These are phyloP conservation scores for Drosophila mimetica DNA, from an alignment of 2,888 invertebrate genomes.

Conservation along the genomic window DNA sequence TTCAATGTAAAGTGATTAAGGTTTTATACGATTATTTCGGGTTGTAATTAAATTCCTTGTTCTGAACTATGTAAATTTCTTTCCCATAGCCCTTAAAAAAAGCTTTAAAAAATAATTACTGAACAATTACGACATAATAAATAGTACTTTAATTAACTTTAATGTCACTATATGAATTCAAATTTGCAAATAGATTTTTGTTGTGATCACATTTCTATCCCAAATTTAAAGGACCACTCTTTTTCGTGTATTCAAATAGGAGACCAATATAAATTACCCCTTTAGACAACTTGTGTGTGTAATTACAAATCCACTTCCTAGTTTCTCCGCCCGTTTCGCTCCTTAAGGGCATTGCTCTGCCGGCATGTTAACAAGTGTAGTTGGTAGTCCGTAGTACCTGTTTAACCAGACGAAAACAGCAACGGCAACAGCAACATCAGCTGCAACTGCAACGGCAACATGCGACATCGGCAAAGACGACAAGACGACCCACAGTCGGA, in stretches of 20 bases:
- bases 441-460: constrained; percentile 42
- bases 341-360: constrained; percentile 48
- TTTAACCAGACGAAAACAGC: constrained; percentile 70
- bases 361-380: constrained; percentile 76
- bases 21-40: background rate
- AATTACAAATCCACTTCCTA: constrained; percentile 2
- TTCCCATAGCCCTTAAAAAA: no score
- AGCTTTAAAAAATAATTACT: no score
- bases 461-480: constrained; percentile 24
- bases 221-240: no score
- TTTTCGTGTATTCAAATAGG: no score
- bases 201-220: no score
- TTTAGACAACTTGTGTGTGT: background rate
- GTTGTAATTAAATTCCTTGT: no score
- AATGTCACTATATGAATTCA: no score
- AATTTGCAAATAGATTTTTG: no score
- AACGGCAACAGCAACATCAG: constrained; percentile 26
- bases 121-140: no score
- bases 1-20: background rate
- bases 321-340: background rate
- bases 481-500: constrained; percentile 63
- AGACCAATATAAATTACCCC: background rate
- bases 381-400: constrained; percentile 74
- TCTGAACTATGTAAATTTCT: no score
- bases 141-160: no score